Percentiles rank a stretch among this genome's conserved stretches.
phyloP scores from a whole-genome alignment of 1,140 invertebrate genomes.

The Drosophila quadrilineata region DNA sequence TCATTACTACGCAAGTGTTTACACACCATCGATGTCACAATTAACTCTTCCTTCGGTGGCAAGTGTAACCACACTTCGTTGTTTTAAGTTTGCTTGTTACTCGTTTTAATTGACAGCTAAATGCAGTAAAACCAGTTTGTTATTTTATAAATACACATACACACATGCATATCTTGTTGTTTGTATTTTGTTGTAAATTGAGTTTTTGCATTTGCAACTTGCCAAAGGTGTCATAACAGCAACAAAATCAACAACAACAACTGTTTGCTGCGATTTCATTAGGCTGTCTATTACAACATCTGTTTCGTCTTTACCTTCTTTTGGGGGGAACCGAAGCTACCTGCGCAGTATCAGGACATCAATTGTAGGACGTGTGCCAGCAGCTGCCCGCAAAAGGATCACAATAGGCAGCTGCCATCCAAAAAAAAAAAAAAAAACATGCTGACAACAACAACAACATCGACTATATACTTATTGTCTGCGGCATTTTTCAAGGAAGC shows the following conservation, averaged over 20 bases:
- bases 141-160: not conserved
- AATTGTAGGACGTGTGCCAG: slow-evolving; percentile 61
- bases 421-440: too few species aligned
- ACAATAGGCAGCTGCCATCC: slow-evolving; percentile 47
- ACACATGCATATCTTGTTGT: slow-evolving; percentile 2
- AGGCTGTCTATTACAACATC: slow-evolving; percentile 63
- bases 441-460: too few species aligned
- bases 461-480: slow-evolving; percentile 49
- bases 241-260: slow-evolving; percentile 11
- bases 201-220: slow-evolving; percentile 59
- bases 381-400: slow-evolving; percentile 60
- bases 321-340: slow-evolving; percentile 19
- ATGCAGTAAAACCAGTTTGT: slow-evolving; percentile 63
- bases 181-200: not conserved
- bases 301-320: slow-evolving; percentile 11
- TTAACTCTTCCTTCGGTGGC: too few species aligned
- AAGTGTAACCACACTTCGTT: slow-evolving; percentile 1
- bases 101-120: slow-evolving; percentile 67
- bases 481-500: slow-evolving; percentile 31
- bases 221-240: slow-evolving; percentile 67
- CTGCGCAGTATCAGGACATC: slow-evolving; percentile 39
- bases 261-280: slow-evolving; percentile 40
- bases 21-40: too few species aligned
- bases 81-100: slow-evolving; percentile 14
- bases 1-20: too few species aligned